Conservation (phyloP, 92 coral and sea anemone species). For the Phymanthus crucifer region DNA sequence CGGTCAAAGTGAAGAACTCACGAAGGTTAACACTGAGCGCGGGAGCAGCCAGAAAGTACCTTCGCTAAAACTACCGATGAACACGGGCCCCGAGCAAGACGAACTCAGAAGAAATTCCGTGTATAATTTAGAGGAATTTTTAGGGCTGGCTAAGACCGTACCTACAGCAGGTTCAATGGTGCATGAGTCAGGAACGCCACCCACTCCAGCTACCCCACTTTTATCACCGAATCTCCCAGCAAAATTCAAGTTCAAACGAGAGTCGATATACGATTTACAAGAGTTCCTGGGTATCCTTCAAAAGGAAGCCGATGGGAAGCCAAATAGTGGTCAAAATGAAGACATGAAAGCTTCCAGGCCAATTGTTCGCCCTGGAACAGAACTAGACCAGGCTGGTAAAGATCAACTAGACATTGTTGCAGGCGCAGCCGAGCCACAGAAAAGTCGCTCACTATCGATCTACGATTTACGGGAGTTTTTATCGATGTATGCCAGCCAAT, state of each 20-base stretch:
- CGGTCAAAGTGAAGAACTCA: constrained; percentile 19
- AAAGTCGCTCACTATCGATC: constrained; percentile 56
- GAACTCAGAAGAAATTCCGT: constrained; percentile 55
- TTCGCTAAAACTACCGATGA: neutral
- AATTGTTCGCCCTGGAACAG: neutral
- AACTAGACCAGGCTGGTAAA: neutral
- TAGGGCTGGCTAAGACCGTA: constrained; percentile 24
- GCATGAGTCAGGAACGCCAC: neutral
- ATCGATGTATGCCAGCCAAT: constrained; percentile 37
- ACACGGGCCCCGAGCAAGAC: neutral
- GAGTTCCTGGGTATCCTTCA: constrained; percentile 65
- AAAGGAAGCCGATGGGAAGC: constrained; percentile 42
- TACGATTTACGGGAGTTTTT: constrained; percentile 73
- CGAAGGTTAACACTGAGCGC: neutral
- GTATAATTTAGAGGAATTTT: constrained; percentile 69
- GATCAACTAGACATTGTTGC: neutral
- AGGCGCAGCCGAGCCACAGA: neutral
- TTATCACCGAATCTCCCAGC: constrained; percentile 23
- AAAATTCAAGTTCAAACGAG: constrained; percentile 33
- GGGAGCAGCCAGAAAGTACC: neutral
- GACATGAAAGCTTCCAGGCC: neutral
- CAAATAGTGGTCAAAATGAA: neutral
- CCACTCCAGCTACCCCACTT: neutral
- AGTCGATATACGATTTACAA: constrained; percentile 55
- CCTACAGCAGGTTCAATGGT: neutral